Base-by-base conservation (phyloP, 2,888 invertebrate species). In the Calliphora vomitoria region DNA sequence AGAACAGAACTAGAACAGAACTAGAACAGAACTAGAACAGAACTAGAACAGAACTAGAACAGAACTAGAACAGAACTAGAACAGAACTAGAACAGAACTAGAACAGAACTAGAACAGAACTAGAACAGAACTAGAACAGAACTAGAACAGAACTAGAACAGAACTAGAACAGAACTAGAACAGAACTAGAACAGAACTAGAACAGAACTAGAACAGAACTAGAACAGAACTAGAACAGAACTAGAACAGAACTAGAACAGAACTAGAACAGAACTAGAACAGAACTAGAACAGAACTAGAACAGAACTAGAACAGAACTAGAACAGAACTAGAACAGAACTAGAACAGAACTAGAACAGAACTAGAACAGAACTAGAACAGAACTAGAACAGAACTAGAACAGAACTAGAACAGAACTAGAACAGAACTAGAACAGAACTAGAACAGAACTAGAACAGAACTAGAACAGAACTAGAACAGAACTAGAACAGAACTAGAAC, bases 61-160 rank as follows among this genome's bases (percentile, higher is more conserved):
- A 13, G 55, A 55, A 55, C 55, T 53, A 18, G 18, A 53, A n/a
- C 18, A 13, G 55, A 55, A 55, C 55, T 55, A 55, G 55, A 55
- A 55, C 55, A 13, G 55, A 55, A 55, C 55, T 55, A 55, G 55
- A 55, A 55, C 55, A 13, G 55, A 55, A 55, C 55, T 55, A 55
- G 55, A 55, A 55, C 55, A 13, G 55, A 55, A 55, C 55, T 55
- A 55, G 55, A 55, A 55, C 55, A 13, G 55, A 55, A 55, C 55
- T 55, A 55, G 55, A 50, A 50, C 55, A 13, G 55, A 55, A 55
- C 55, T 55, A 55, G 55, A 55, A 55, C 55, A 13, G 55, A 55
- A 55, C 55, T 55, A 55, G 55, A 50, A 55, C 53, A n/a, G 18
- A 18, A 53, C n/a, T 18, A 53, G 53, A 53, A 53, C 53, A n/a